Conservation (phyloP, 92 coral and sea anemone genomes). For the Porites evermanni region DNA sequence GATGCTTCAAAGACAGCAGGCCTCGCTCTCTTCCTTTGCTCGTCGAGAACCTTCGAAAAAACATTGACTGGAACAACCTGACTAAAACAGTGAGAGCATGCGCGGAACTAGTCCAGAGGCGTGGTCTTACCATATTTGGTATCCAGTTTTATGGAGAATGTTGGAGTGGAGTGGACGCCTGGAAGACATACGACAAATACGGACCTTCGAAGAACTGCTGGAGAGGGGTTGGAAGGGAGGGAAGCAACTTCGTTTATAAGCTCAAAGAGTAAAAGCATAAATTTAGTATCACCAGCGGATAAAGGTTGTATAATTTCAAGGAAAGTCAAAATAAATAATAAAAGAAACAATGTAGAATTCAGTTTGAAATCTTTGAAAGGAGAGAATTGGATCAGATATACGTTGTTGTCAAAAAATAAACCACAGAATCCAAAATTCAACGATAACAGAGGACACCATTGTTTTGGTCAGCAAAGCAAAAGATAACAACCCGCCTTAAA, state of each 20-base stretch:
- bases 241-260: conserved; percentile 45
- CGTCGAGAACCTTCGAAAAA: conserved; percentile 23
- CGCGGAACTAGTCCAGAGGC: conserved; percentile 26
- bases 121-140: conserved; percentile 36
- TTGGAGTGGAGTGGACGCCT: conserved; percentile 49
- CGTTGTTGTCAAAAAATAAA: no score
- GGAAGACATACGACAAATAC: conserved; percentile 31
- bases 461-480: no score
- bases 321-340: no score
- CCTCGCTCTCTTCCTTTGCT: conserved; percentile 42
- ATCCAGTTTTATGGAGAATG: conserved; percentile 62
- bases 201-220: conserved; percentile 43
- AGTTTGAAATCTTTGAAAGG: no score
- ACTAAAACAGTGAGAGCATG: conserved; percentile 41
- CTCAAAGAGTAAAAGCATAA: conserved; percentile 1
- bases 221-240: conserved; percentile 43
- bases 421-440: no score
- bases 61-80: conserved; percentile 56
- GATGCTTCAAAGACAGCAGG: conserved; percentile 28
- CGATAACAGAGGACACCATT: no score
- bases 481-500: no score
- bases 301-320: no score
- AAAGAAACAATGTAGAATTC: no score
- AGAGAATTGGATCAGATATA: no score
- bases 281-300: no score